Percentiles rank a stretch among this genome's conserved stretches.
Evolutionary conservation across 2,888 invertebrate species (phyloP).

Genomic region (Stenichneumon culpator): DNA sequence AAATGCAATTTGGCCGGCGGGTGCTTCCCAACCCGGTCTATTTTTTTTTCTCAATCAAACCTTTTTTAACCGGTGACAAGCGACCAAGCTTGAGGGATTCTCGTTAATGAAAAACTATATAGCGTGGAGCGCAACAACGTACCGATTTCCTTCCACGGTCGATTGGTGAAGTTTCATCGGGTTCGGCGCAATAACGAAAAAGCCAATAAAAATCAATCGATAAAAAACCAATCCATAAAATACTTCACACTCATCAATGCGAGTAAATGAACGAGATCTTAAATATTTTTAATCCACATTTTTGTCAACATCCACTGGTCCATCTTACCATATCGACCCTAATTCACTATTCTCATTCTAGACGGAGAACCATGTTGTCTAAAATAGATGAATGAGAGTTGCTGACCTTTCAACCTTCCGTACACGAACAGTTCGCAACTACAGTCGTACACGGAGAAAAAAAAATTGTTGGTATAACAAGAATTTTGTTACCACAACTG

Average conservation of each 20-base stretch:
- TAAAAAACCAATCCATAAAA: too few species aligned
- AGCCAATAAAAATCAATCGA: too few species aligned
- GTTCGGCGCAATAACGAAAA: slow-evolving; percentile 37
- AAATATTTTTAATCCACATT: too few species aligned
- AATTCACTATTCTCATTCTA: too few species aligned
- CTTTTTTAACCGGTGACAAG: slow-evolving; percentile 35
- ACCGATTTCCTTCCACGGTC: slow-evolving; percentile 18
- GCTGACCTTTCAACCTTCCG: background rate
- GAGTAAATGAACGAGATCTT: too few species aligned
- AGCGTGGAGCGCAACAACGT: slow-evolving; percentile 21
- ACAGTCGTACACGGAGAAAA: too few species aligned
- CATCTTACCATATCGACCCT: too few species aligned
- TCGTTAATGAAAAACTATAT: slow-evolving; percentile 28
- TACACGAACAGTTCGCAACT: background rate
- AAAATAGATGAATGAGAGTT: background rate
- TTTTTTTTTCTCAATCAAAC: background rate
- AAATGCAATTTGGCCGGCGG: slow-evolving; percentile 47
- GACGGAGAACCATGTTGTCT: too few species aligned
- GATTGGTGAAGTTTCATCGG: slow-evolving; percentile 6
- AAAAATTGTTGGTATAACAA: too few species aligned
- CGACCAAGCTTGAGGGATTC: slow-evolving; percentile 27
- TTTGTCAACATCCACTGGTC: too few species aligned
- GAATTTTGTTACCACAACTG: too few species aligned
- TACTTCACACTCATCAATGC: too few species aligned
- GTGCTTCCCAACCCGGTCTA: slow-evolving; percentile 13